phyloP scores from a whole-genome alignment of 2,113 vertebrate genomes.

The Tachycineta bicolor region DNA sequence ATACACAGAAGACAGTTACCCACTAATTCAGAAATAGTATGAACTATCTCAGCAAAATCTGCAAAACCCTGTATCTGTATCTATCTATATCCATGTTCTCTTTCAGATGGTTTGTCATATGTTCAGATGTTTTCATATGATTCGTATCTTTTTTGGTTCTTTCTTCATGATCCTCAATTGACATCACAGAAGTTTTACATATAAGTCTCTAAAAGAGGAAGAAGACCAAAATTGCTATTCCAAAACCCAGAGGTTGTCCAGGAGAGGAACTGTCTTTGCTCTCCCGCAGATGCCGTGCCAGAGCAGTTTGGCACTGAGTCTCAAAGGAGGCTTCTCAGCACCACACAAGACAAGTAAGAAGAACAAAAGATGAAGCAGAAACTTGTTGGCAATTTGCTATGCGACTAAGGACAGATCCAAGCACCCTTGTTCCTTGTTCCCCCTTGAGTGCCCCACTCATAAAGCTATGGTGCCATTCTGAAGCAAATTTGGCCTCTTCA shows the following conservation, averaged over 20 bases:
- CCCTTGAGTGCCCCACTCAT: not conserved
- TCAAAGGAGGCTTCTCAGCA: not conserved
- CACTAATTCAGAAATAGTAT: not conserved
- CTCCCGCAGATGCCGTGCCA: not conserved
- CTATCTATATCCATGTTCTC: not conserved
- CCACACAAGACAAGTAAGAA: not conserved
- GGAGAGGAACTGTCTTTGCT: not conserved
- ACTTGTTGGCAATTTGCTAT: not conserved
- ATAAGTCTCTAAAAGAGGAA: fast-evolving
- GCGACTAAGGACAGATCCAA: not conserved
- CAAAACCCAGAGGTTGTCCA: not conserved
- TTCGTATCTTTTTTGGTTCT: not conserved
- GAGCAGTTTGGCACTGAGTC: not conserved
- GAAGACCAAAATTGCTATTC: not conserved
- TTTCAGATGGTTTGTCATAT: not conserved
- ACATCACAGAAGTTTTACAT: not conserved
- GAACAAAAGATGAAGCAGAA: not conserved
- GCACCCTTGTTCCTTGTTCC: not conserved
- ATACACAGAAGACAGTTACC: not conserved
- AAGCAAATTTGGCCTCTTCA: not conserved
- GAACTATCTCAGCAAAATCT: not conserved
- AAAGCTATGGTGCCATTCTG: not conserved
- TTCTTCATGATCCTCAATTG: not conserved
- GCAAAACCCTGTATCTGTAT: not conserved
- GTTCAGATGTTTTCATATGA: not conserved